Evolutionary conservation across 30 jellyfish, hydroid and myxozoan genomes (phyloP).

Genomic region (Pelagia noctiluca): DNA sequence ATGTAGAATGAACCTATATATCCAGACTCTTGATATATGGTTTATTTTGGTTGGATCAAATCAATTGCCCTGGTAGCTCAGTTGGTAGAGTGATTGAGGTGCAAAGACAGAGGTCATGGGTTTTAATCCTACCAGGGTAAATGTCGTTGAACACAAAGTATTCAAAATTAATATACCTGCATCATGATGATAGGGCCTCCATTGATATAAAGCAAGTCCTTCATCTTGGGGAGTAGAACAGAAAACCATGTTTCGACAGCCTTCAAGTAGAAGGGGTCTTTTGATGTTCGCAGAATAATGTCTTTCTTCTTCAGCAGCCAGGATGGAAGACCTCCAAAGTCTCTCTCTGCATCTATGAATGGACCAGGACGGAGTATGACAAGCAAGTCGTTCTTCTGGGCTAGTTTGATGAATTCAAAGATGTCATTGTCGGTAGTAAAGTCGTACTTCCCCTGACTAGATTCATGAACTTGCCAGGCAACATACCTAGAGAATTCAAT

Average conservation of each 20-base stretch:
- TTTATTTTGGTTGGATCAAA: no score
- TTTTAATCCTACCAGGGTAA: no score
- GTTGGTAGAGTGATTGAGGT: no score
- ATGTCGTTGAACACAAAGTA: no score
- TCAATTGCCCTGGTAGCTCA: no score
- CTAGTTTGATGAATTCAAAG: constrained; percentile 77
- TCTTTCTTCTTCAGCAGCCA: constrained; percentile 74
- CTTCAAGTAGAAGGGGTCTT: constrained; percentile 52
- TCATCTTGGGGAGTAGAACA: constrained; percentile 53
- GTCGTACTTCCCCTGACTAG: constrained; percentile 73
- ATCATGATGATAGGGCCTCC: constrained; percentile 91
- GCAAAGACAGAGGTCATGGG: no score
- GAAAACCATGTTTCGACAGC: constrained; percentile 74
- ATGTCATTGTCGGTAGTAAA: constrained; percentile 70
- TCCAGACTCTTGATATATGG: no score
- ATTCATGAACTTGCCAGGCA: constrained; percentile 94
- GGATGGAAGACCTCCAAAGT: constrained; percentile 93
- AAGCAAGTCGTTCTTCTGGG: constrained; percentile 70
- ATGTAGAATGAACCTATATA: no score
- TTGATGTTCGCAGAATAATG: constrained; percentile 64
- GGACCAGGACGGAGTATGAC: constrained; percentile 97
- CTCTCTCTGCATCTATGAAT: constrained; percentile 93
- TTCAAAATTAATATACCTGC: no score
- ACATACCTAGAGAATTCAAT: constrained; percentile 37
- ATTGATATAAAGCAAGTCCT: constrained; percentile 61